These are phyloP conservation scores for Dicentrarchus labrax DNA, from an alignment of 2,113 vertebrate species.

Conservation along the genomic window DNA sequence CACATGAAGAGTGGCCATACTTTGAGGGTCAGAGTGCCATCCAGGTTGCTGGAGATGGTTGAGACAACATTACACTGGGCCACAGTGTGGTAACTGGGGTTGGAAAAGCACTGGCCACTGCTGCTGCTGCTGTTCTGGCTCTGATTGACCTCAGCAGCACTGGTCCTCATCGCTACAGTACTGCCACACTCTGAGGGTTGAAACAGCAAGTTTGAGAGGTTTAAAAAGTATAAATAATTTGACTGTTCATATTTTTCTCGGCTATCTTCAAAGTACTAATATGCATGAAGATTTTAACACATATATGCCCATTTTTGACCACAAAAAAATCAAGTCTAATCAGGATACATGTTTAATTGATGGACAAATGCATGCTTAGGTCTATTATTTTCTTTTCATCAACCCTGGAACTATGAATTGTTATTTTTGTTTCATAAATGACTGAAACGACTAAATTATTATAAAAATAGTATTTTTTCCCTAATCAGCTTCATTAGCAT, in stretches of 20 bases:
- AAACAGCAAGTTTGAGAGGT: conserved; percentile 26
- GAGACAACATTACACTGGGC: conserved; percentile 90
- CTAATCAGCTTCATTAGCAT: not conserved
- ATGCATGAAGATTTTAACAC: not conserved
- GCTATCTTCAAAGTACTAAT: not conserved
- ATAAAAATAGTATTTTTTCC: not conserved
- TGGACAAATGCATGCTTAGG: not conserved
- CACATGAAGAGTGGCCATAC: conserved; percentile 74
- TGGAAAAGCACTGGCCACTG: conserved; percentile 92
- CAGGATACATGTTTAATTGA: not conserved
- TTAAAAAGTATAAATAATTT: not conserved
- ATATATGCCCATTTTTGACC: not conserved
- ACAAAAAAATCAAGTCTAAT: not conserved
- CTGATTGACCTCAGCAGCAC: conserved; percentile 70
- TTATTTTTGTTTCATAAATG: not conserved
- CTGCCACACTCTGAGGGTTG: conserved; percentile 80
- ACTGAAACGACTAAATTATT: not conserved
- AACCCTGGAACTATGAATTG: not conserved
- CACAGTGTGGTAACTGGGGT: conserved; percentile 95
- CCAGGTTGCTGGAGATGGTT: conserved; percentile 91
- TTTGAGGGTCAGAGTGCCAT: conserved; percentile 92
- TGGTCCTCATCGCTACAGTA: conserved; percentile 77
- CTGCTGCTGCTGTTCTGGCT: conserved; percentile 73
- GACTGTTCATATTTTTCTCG: not conserved
- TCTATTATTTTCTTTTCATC: too few species aligned